Evolutionary conservation across 2,888 invertebrate genomes (phyloP).

Genomic region (Sthenelais limicola): DNA sequence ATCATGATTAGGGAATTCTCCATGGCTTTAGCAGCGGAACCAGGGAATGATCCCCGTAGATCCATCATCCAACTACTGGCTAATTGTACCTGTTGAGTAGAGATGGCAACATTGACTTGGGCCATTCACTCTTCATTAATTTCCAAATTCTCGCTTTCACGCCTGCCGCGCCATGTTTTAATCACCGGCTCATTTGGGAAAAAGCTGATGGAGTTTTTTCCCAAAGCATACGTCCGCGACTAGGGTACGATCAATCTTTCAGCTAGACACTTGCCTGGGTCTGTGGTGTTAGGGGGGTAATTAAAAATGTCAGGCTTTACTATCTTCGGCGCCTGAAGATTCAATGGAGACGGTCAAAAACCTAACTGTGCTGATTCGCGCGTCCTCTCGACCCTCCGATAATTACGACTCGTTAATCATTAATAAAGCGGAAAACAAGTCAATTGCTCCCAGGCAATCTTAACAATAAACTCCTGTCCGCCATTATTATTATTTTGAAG

Average conservation of each 20-base stretch:
- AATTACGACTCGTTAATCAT: constrained; percentile 31
- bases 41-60: constrained; percentile 21
- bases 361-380: not conserved
- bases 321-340: too few relatives aligned
- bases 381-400: not conserved
- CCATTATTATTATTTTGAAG: too few relatives aligned
- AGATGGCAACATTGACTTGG: constrained; percentile 6
- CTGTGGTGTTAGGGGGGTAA: too few relatives aligned
- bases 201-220: constrained; percentile 1
- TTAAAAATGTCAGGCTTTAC: constrained; percentile 30
- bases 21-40: not conserved
- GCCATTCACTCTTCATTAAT: constrained; percentile 37
- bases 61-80: constrained; percentile 16
- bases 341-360: too few relatives aligned
- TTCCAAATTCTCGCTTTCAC: constrained; percentile 32
- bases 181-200: constrained; percentile 31
- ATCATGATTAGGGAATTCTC: constrained; percentile 19
- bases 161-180: constrained; percentile 21
- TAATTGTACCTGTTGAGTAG: constrained; percentile 34
- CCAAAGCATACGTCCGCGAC: too few relatives aligned
- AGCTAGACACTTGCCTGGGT: too few relatives aligned
- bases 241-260: too few relatives aligned
- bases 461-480: too few relatives aligned
- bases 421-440: constrained; percentile 32
- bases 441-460: too few relatives aligned